Conservation (phyloP, 2,797 vertebrate genomes). For the Myotis findleyi region DNA sequence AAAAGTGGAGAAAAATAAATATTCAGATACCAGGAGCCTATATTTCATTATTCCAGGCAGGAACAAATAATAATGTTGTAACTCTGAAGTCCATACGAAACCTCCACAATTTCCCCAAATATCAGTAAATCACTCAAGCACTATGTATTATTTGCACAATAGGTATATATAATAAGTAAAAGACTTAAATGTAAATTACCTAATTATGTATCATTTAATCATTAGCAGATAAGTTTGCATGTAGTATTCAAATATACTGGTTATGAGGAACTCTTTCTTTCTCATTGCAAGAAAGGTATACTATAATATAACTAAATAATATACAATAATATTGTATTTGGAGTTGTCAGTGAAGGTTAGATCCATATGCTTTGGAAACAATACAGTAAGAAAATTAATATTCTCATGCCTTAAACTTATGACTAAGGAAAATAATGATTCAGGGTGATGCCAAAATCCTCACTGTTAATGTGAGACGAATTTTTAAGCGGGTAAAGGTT, state of each 20-base stretch:
- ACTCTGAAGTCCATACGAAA: not conserved
- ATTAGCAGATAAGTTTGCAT: not conserved
- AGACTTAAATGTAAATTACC: not conserved
- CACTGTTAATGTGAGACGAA: no score
- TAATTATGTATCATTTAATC: conserved; percentile 24
- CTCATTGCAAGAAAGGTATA: not conserved
- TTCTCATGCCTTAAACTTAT: no score
- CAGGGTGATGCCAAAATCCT: no score
- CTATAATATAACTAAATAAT: conserved; percentile 13
- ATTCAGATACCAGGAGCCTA: not conserved
- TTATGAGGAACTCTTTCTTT: not conserved
- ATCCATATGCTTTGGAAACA: conserved; percentile 7
- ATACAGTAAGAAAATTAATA: not conserved
- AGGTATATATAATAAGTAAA: not conserved
- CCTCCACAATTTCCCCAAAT: not conserved
- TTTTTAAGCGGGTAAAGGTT: no score
- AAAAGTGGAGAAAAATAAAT: not conserved
- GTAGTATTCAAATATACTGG: not conserved
- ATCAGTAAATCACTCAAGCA: not conserved
- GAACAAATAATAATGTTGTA: not conserved
- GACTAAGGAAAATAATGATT: no score
- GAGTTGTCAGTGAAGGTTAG: not conserved
- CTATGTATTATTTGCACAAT: not conserved
- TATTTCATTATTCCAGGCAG: conserved; percentile 9
- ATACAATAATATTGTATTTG: not conserved